phyloP scores from a whole-genome alignment of 2,888 invertebrate genomes.

The Eupithecia vulgata region DNA sequence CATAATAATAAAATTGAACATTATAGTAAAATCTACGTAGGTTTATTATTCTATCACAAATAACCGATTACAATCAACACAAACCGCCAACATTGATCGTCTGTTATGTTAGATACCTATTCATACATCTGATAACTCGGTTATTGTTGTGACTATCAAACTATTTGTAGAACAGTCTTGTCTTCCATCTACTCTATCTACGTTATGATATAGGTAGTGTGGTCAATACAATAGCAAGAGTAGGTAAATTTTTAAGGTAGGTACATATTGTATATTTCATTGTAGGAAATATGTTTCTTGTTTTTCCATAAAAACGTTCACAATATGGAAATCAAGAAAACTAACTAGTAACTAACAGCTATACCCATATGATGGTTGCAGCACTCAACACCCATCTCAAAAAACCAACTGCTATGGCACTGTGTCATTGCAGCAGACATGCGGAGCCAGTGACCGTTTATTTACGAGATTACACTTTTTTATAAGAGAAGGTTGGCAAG shows the following conservation, averaged over 20 bases:
- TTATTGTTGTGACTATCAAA: conserved; percentile 55
- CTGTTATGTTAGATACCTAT: conserved; percentile 5
- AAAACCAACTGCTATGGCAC: background rate
- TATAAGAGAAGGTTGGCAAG: background rate
- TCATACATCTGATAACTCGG: conserved; percentile 51
- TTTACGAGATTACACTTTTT: background rate
- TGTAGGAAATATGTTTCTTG: background rate
- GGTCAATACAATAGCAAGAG: background rate
- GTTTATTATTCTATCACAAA: background rate
- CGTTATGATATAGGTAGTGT: background rate
- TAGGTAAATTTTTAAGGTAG: background rate
- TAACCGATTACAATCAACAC: background rate
- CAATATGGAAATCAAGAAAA: no score
- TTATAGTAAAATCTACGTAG: background rate
- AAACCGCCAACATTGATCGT: background rate
- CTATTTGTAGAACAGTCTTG: conserved; percentile 41
- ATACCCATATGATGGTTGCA: background rate
- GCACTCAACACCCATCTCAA: background rate
- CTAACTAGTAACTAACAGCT: no score
- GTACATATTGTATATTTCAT: background rate
- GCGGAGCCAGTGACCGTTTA: background rate
- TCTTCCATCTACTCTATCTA: conserved; percentile 13
- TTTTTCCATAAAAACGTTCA: background rate
- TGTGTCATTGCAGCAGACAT: background rate
- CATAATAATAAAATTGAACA: background rate